Percentiles rank a stretch among this genome's conserved stretches.
Evolutionary conservation across 2,113 vertebrate species (phyloP).

Genomic region (Psittacus erithacus): DNA sequence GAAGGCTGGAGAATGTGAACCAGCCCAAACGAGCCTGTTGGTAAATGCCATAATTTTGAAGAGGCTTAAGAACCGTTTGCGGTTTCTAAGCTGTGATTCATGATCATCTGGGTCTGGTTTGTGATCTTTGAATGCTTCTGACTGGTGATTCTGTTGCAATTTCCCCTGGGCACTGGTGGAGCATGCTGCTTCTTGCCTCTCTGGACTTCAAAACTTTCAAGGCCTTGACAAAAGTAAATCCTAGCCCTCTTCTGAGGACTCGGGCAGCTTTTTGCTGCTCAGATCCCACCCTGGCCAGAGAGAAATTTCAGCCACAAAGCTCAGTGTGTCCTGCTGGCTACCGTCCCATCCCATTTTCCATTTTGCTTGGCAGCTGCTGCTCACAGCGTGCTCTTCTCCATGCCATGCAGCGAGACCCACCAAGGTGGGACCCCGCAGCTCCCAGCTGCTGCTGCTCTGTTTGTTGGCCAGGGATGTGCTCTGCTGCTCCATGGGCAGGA

Average conservation of each 20-base stretch:
- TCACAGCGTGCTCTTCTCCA: fast-evolving
- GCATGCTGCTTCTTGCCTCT: conserved; percentile 13
- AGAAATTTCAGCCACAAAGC: background rate
- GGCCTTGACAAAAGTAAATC: conserved; percentile 14
- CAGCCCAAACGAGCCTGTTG: background rate
- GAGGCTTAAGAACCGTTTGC: background rate
- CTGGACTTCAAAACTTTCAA: conserved; percentile 36
- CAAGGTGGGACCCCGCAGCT: background rate
- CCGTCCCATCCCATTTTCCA: background rate
- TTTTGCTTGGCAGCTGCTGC: background rate
- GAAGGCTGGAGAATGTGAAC: background rate
- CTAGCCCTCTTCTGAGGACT: background rate
- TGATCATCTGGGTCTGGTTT: conserved; percentile 51
- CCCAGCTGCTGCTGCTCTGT: background rate
- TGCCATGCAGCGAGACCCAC: background rate
- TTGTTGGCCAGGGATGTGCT: background rate
- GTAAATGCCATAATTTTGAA: conserved; percentile 28
- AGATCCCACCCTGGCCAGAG: background rate
- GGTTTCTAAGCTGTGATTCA: conserved; percentile 31
- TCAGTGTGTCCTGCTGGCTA: background rate
- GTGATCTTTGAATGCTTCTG: conserved; percentile 39
- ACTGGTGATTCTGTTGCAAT: conserved; percentile 22
- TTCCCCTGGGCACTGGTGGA: background rate
- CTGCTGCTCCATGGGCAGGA: background rate
- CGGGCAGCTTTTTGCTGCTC: background rate